Base-by-base conservation (phyloP, 1,140 invertebrate genomes). In the Watersipora subatra region DNA sequence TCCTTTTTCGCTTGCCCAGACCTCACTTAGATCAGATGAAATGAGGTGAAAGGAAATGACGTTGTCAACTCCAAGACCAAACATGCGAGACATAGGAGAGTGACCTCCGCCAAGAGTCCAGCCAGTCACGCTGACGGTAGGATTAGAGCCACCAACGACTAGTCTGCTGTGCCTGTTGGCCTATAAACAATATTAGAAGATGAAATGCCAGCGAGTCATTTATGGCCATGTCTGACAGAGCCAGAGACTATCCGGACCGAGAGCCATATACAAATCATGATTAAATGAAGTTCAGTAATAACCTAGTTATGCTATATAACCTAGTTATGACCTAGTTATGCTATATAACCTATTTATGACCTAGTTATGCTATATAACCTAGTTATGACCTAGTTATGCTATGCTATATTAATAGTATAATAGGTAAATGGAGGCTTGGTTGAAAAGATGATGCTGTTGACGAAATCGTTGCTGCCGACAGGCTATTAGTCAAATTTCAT, bases 61-160 rank as follows among this genome's bases (percentile, higher is more conserved):
- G 46, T 71, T 68, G 65, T 75, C 73, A 19, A 73, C 72, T 15
- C 70, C 73, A 3, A 75, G 62, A 25, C 73, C 73, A n/a, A 69
- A 61, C 57, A 56, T 66, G 24, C 69, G 59, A 28, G 67, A 66
- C 7, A 73, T 61, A 24, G 71, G 69, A 55, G 69, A 66, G 57
- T 74, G 72, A 27, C 73, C 73, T 22, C 73, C 73, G 12, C 73
- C 72, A 29, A 64, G 65, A 15, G 67, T 70, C 62, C 68, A 75
- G 12, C 73, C 73, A 15, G 68, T 70, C 58, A 70, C 68, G 0
- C 65, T 66, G 25, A 73, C 72, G 12, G 69, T 70, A 7, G 69
- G 68, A 15, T 66, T 67, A 56, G 68, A 69, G n/a, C 73, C 72
- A 30, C 72, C 70, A 24, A 69, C 69, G 29, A 72, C 62, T 1